Evolutionary conservation across 53 echinoderm and acorn worm genomes (phyloP).

Genomic region (Glandiceps talaboti): DNA sequence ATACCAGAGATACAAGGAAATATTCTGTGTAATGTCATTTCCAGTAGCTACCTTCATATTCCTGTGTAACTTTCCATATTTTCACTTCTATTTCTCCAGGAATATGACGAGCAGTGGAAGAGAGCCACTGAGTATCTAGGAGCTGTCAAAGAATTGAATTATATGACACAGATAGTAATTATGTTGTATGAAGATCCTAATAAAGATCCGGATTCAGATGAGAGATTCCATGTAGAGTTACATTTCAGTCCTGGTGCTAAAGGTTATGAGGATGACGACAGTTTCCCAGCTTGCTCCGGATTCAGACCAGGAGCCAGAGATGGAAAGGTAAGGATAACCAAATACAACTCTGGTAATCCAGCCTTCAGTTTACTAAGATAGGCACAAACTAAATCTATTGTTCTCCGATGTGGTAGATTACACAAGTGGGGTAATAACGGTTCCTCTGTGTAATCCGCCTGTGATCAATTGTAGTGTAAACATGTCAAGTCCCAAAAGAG

Average conservation of each 20-base stretch:
- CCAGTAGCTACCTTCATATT: no score
- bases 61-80: no score
- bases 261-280: conserved; percentile 36
- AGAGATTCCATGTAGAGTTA: conserved; percentile 84
- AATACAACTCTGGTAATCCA: no score
- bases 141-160: conserved; percentile 83
- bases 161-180: conserved; percentile 97
- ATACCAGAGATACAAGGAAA: neutral
- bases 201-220: conserved; percentile 75
- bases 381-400: no score
- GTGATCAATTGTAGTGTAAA: no score
- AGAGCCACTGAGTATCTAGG: conserved; percentile 70
- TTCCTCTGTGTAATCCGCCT: no score
- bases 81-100: no score
- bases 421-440: no score
- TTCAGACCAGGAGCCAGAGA: neutral
- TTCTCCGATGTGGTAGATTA: no score
- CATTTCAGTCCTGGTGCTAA: conserved; percentile 98
- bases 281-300: conserved; percentile 20
- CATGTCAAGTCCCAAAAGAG: no score
- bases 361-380: no score
- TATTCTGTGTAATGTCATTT: no score
- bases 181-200: conserved; percentile 98
- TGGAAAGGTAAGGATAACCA: neutral
- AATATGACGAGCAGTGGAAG: conserved; percentile 72